A percentile compares a stretch with the other conserved stretches of the same genome.
phyloP scores from a whole-genome alignment of 1,140 invertebrate species.

The Metopolophium dirhodum region DNA sequence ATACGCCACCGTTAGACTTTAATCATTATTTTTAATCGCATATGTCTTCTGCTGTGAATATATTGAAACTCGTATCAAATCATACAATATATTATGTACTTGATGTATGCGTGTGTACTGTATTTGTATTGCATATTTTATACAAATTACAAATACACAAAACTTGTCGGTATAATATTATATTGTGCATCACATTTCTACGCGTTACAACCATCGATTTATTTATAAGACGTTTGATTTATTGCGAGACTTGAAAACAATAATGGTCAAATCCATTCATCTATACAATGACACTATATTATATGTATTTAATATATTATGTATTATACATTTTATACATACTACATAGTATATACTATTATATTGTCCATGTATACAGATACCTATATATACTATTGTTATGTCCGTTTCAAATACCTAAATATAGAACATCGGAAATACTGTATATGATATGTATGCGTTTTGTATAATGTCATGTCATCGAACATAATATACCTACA shows the following conservation, averaged over 20 bases:
- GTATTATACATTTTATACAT: too few relatives aligned
- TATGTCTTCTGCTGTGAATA: neutral
- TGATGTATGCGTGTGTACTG: neutral
- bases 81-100: neutral
- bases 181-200: neutral
- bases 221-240: neutral
- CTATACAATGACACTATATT: neutral
- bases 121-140: neutral
- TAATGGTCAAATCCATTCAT: neutral
- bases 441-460: neutral
- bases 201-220: neutral
- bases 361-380: neutral
- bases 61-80: neutral
- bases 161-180: neutral
- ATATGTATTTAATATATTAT: too few relatives aligned
- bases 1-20: neutral
- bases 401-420: neutral
- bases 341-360: too few relatives aligned
- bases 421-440: neutral
- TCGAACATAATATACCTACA: neutral
- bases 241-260: neutral
- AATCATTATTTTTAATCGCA: neutral
- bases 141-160: neutral
- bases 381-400: neutral
- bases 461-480: neutral